These are phyloP conservation scores for Tapirus terrestris DNA, from an alignment of 2,113 vertebrate genomes.

Conservation along the genomic window DNA sequence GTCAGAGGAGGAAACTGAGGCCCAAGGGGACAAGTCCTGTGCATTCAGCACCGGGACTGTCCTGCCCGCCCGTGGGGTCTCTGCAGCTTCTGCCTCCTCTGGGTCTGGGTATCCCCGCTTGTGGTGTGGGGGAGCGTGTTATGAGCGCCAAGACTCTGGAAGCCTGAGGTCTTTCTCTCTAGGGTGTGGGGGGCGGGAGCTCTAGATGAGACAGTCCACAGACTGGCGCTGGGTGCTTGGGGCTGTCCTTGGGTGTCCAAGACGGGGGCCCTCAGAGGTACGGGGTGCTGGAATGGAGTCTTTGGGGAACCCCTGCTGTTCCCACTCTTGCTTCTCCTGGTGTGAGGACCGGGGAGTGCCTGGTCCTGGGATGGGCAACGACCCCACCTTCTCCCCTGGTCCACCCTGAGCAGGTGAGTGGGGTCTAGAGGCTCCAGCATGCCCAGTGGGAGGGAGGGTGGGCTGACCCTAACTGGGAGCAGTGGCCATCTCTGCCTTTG, in stretches of 20 bases:
- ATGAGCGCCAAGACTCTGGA: background rate
- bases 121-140: background rate
- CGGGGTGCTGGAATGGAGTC: background rate
- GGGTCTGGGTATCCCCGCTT: background rate
- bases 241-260: rapidly evolving
- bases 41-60: rapidly evolving
- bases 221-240: rapidly evolving
- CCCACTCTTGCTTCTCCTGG: background rate
- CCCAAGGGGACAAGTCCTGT: background rate
- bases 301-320: background rate
- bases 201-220: too few relatives aligned
- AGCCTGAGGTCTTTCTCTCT: background rate
- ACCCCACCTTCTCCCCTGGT: background rate
- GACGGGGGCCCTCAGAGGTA: rapidly evolving
- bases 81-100: too few relatives aligned
- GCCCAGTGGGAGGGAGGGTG: too few relatives aligned
- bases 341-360: too few relatives aligned
- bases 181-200: background rate
- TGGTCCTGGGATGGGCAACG: background rate
- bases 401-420: background rate
- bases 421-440: too few relatives aligned
- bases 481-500: too few relatives aligned
- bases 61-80: background rate
- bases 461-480: rapidly evolving
- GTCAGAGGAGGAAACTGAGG: background rate